Percentiles rank a stretch among this genome's conserved stretches.
phyloP scores from a whole-genome alignment of 2,113 vertebrate species.

The Hyperoodon ampullatus region DNA sequence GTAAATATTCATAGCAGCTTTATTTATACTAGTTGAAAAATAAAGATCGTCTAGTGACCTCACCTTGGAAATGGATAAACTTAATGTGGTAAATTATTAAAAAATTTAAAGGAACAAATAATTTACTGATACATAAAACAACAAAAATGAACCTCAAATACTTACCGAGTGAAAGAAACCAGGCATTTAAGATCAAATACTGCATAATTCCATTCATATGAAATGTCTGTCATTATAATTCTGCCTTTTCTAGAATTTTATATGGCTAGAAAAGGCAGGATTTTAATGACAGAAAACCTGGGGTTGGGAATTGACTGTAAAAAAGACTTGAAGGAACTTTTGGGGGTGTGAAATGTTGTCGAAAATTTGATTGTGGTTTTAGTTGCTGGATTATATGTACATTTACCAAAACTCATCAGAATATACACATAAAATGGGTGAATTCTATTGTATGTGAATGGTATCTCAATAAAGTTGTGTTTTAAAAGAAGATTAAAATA shows the following conservation, averaged over 20 bases:
- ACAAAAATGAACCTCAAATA: not conserved
- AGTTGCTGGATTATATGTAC: not conserved
- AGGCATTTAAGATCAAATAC: not conserved
- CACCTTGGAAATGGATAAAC: not conserved
- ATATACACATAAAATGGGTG: not conserved
- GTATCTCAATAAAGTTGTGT: not conserved
- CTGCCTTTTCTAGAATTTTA: not conserved
- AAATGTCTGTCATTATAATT: not conserved
- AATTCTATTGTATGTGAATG: not conserved
- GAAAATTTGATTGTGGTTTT: not conserved
- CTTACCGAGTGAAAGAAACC: not conserved
- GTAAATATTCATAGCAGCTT: not conserved
- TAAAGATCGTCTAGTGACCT: not conserved
- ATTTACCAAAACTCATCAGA: not conserved
- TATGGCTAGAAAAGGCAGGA: not conserved
- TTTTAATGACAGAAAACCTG: not conserved
- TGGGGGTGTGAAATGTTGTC: not conserved
- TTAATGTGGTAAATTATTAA: not conserved
- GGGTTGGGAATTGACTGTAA: not conserved
- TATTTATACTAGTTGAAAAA: not conserved
- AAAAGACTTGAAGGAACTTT: not conserved
- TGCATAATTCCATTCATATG: not conserved
- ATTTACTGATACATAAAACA: not conserved
- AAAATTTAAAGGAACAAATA: not conserved
- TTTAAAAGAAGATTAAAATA: not conserved